phyloP scores from a whole-genome alignment of 2,113 vertebrate species.

The Thalassarche chlororhynchos region DNA sequence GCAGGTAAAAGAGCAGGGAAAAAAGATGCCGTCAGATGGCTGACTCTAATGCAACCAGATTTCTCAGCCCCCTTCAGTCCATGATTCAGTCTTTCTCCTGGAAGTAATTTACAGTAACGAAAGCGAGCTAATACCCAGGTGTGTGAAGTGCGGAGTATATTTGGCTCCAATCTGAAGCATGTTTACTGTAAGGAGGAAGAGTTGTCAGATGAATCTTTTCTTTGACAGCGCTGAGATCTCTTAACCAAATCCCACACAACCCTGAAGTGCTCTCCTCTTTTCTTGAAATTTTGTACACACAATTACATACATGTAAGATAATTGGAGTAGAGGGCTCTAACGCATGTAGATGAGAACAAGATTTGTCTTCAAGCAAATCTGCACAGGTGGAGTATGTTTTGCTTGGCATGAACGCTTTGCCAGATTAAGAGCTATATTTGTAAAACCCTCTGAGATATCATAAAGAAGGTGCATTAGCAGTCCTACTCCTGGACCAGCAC shows the following conservation, averaged over 20 bases:
- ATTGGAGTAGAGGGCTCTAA: background rate
- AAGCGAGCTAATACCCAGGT: background rate
- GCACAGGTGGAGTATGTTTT: background rate
- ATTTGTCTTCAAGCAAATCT: background rate
- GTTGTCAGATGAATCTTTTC: constrained; percentile 12
- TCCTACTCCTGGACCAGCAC: background rate
- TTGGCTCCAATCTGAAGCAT: background rate
- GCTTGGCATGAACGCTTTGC: background rate
- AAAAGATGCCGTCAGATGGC: background rate
- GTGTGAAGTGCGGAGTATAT: background rate
- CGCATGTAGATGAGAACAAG: background rate
- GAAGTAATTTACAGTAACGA: background rate
- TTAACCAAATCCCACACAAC: background rate
- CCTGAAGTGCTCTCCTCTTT: background rate
- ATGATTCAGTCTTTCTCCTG: constrained; percentile 42
- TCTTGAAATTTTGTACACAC: background rate
- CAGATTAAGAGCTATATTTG: background rate
- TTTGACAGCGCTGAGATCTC: background rate
- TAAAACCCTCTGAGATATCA: background rate
- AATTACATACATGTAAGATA: background rate
- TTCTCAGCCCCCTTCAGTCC: background rate
- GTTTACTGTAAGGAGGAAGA: background rate
- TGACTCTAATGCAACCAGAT: background rate
- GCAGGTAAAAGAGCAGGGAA: background rate
- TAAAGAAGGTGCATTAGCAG: background rate